These are phyloP conservation scores for Acanthurus lineatus DNA, from an alignment of 2,797 vertebrate species.

Conservation along the genomic window DNA sequence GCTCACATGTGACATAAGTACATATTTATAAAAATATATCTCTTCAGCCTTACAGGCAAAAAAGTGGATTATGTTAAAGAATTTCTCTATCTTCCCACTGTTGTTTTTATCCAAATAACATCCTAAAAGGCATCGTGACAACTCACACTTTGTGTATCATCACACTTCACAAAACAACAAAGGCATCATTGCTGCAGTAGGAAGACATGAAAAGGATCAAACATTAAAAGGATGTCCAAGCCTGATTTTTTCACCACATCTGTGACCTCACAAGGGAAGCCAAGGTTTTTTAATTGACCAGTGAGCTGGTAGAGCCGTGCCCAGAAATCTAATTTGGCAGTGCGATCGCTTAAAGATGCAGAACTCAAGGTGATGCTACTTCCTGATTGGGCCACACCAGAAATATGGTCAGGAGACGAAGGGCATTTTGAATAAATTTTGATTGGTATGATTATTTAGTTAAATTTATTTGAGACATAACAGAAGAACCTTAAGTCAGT, in stretches of 20 bases:
- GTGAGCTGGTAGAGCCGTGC: conserved; percentile 1
- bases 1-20: conserved; percentile 13
- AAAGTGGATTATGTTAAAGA: conserved; percentile 4
- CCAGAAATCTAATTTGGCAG: conserved; percentile 7
- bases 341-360: background rate
- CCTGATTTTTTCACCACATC: conserved; percentile 22
- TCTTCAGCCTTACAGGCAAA: conserved; percentile 11
- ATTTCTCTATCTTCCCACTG: background rate
- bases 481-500: background rate
- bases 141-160: conserved; percentile 16
- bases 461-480: background rate
- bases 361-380: background rate
- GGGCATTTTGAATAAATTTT: background rate
- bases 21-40: background rate
- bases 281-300: conserved; percentile 8
- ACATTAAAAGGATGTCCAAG: conserved; percentile 36
- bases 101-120: background rate
- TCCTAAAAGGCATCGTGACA: background rate
- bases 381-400: background rate
- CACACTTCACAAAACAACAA: conserved; percentile 28
- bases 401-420: background rate
- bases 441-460: background rate
- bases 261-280: conserved; percentile 21
- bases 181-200: conserved; percentile 9
- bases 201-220: conserved; percentile 37